Evolutionary conservation across 2,888 invertebrate genomes (phyloP).

Genomic region (Cactoblastis cactorum): DNA sequence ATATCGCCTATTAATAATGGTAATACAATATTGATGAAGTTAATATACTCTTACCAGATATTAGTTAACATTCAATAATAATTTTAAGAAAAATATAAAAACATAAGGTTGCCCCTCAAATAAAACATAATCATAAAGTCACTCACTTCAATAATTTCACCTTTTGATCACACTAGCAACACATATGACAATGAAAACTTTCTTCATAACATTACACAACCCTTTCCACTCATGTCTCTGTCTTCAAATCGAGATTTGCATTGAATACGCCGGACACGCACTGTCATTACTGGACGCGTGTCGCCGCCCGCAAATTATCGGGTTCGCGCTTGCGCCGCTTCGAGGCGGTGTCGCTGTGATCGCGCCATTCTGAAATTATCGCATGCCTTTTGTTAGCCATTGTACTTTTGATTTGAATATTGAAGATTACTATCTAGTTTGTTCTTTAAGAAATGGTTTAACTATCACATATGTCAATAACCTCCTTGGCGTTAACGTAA

Average conservation of each 20-base stretch:
- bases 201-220: conserved; percentile 22
- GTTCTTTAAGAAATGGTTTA: too few species aligned
- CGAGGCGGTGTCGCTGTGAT: not conserved
- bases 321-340: conserved; percentile 32
- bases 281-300: conserved; percentile 73
- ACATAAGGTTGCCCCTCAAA: too few species aligned
- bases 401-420: conserved; percentile 22
- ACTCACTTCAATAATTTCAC: too few species aligned
- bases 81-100: not conserved
- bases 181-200: not conserved
- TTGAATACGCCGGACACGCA: conserved; percentile 75
- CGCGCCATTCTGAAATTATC: conserved; percentile 2
- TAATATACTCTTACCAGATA: not conserved
- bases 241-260: conserved; percentile 52
- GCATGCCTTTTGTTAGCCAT: conserved; percentile 13
- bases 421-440: too few species aligned
- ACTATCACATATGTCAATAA: too few species aligned
- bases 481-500: too few species aligned
- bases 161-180: too few species aligned
- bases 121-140: too few species aligned
- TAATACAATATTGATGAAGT: too few species aligned
- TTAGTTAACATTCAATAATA: not conserved
- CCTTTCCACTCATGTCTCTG: conserved; percentile 21
- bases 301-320: conserved; percentile 69
- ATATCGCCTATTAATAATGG: too few species aligned